Percentiles rank a stretch among this genome's conserved stretches.
These are phyloP conservation scores for Fopius arisanus DNA, from an alignment of 1,140 invertebrate genomes.

Conservation along the genomic window DNA sequence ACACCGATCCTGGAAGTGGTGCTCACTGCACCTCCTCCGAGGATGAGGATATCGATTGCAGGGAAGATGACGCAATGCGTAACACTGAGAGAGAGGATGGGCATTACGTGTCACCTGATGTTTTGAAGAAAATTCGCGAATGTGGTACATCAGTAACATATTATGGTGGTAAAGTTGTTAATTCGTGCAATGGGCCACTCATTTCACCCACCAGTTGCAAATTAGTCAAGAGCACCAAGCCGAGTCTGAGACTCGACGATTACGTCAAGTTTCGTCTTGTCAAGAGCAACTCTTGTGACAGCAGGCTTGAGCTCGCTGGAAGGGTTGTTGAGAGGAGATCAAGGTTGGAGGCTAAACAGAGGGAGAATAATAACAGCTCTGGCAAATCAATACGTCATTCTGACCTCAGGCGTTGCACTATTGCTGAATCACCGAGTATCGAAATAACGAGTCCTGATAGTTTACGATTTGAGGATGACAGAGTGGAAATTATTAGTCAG, in stretches of 20 bases:
- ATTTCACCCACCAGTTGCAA: constrained; percentile 70
- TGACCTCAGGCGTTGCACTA: constrained; percentile 51
- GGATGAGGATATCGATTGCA: constrained; percentile 51
- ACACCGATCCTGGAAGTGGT: constrained; percentile 62
- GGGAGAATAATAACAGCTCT: background rate
- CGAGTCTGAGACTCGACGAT: constrained; percentile 45
- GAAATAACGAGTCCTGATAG: constrained; percentile 50
- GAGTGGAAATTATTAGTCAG: constrained; percentile 38
- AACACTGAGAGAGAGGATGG: constrained; percentile 47
- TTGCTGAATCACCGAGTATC: constrained; percentile 56
- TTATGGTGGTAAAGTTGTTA: constrained; percentile 82
- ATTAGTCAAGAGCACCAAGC: constrained; percentile 70
- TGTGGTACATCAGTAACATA: constrained; percentile 86
- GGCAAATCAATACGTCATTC: constrained; percentile 6
- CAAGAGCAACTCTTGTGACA: constrained; percentile 86
- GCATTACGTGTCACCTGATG: constrained; percentile 78
- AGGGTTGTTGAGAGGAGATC: constrained; percentile 54
- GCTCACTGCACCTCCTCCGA: constrained; percentile 57
- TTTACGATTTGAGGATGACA: constrained; percentile 20
- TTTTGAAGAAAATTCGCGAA: constrained; percentile 85
- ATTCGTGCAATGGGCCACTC: constrained; percentile 71
- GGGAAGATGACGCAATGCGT: constrained; percentile 48
- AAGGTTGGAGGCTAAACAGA: constrained; percentile 34
- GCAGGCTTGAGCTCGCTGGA: constrained; percentile 79
- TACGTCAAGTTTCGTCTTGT: constrained; percentile 78